Conservation (phyloP, 2,113 vertebrate species). For the Lycaon pictus region DNA sequence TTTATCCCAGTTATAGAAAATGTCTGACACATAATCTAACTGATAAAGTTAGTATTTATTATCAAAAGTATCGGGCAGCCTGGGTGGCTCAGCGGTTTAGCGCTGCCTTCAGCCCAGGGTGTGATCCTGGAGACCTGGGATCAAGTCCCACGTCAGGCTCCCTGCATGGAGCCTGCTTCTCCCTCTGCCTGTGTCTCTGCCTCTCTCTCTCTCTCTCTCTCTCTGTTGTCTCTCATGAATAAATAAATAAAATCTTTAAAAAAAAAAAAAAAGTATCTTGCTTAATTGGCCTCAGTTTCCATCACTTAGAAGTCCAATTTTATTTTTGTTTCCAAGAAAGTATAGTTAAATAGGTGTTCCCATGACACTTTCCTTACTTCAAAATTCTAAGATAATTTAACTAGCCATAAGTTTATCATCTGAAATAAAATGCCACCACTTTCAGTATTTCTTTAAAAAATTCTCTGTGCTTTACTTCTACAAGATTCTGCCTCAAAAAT, state of each 20-base stretch:
- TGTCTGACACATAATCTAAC: not conserved
- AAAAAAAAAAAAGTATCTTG: not conserved
- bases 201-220: too few relatives aligned
- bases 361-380: not conserved
- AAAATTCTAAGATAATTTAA: slow-evolving; percentile 44
- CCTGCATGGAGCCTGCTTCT: too few relatives aligned
- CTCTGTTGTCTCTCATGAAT: too few relatives aligned
- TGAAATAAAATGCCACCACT: not conserved
- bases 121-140: too few relatives aligned
- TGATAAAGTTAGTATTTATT: slow-evolving; percentile 25
- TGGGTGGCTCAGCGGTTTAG: too few relatives aligned
- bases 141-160: too few relatives aligned
- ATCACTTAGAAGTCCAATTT: not conserved
- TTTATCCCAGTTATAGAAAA: slow-evolving; percentile 2
- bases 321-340: slow-evolving; percentile 17
- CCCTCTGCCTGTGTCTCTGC: too few relatives aligned
- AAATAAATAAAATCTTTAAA: too few relatives aligned
- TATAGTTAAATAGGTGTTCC: not conserved
- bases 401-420: not conserved
- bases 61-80: not conserved
- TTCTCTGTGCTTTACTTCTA: slow-evolving; percentile 1
- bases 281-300: slow-evolving; percentile 30
- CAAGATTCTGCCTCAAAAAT: slow-evolving; percentile 4
- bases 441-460: slow-evolving; percentile 38
- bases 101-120: too few relatives aligned